Conservation (phyloP, 2,113 vertebrate species). For the Stigmatopora nigra region DNA sequence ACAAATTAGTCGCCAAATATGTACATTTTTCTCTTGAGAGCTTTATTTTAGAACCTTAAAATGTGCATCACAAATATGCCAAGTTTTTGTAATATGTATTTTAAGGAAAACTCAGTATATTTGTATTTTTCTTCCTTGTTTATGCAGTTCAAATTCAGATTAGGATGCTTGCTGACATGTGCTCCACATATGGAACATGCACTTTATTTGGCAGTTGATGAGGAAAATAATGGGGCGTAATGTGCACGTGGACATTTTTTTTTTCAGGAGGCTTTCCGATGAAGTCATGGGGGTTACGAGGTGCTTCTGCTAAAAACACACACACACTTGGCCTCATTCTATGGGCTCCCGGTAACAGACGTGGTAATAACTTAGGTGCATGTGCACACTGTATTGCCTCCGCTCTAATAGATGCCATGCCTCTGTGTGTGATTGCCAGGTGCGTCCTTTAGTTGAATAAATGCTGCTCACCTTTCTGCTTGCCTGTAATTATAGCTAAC, state of each 20-base stretch:
- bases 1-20: no score
- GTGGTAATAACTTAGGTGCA: conserved; percentile 16
- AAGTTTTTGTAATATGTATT: no score
- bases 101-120: no score
- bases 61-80: no score
- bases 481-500: not conserved
- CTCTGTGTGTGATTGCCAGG: not conserved
- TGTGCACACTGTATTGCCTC: conserved; percentile 7
- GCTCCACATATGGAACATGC: conserved; percentile 38
- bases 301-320: conserved; percentile 26
- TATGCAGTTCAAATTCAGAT: no score
- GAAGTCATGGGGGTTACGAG: conserved; percentile 49
- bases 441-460: not conserved
- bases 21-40: no score
- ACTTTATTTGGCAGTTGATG: conserved; percentile 42
- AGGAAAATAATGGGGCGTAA: conserved; percentile 14
- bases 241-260: not conserved
- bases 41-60: no score
- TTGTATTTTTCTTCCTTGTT: no score
- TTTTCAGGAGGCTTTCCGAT: conserved; percentile 29
- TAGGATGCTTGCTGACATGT: conserved; percentile 34
- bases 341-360: conserved; percentile 35
- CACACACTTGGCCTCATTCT: conserved; percentile 42
- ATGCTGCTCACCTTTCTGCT: not conserved
- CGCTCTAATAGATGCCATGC: not conserved